phyloP scores from a whole-genome alignment of 2,888 invertebrate genomes.

The Lypha dubia region DNA sequence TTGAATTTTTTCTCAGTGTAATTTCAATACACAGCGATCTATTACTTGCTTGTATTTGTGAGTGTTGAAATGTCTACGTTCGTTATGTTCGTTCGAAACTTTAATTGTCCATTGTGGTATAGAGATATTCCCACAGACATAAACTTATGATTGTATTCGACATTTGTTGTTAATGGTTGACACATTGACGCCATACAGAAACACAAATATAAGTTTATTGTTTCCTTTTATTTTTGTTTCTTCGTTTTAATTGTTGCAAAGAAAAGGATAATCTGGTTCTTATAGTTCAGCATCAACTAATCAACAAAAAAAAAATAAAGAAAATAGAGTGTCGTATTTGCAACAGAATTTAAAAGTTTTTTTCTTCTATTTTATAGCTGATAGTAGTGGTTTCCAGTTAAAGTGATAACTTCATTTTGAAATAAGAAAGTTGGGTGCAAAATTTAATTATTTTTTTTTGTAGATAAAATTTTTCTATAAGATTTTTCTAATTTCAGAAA shows the following conservation, averaged over 20 bases:
- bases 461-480: neutral
- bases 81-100: constrained; percentile 1
- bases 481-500: neutral
- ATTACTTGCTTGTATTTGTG: neutral
- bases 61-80: neutral
- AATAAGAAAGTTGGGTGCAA: constrained; percentile 28
- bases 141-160: constrained; percentile 63
- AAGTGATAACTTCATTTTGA: constrained; percentile 50
- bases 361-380: constrained; percentile 3
- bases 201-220: constrained; percentile 61
- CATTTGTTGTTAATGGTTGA: constrained; percentile 71
- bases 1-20: neutral
- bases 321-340: constrained; percentile 17
- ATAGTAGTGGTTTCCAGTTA: constrained; percentile 23
- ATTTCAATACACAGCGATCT: neutral
- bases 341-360: constrained; percentile 57
- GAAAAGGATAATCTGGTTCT: constrained; percentile 59
- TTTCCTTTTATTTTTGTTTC: constrained; percentile 15
- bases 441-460: neutral
- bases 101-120: constrained; percentile 43
- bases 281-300: constrained; percentile 53
- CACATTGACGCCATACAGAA: constrained; percentile 66
- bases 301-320: too few species aligned
- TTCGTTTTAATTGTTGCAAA: constrained; percentile 25
- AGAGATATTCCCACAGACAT: too few species aligned